A percentile compares a stretch with the other conserved stretches of the same genome.
Evolutionary conservation across 2,888 invertebrate species (phyloP).

Genomic region (Microdon myrmicae): DNA sequence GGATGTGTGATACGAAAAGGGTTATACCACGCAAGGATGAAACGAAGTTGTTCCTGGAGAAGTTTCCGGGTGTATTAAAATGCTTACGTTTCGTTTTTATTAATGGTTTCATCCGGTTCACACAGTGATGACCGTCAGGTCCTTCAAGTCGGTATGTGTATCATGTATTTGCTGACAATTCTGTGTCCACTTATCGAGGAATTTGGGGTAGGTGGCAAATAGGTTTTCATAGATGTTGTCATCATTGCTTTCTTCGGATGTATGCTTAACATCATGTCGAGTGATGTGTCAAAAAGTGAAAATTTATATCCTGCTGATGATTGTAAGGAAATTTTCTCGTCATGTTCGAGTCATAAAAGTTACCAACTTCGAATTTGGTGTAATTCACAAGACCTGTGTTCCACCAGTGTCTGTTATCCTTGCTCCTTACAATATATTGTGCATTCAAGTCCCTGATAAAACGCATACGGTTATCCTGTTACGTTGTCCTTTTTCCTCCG

Average conservation of each 20-base stretch:
- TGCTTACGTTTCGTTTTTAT: slow-evolving; percentile 32
- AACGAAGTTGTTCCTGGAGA: slow-evolving; percentile 23
- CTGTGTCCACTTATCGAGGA: background rate
- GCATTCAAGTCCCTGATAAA: too few species aligned
- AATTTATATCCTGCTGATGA: slow-evolving; percentile 56
- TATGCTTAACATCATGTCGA: slow-evolving; percentile 56
- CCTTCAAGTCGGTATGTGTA: background rate
- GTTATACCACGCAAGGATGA: too few species aligned
- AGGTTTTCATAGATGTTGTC: too few species aligned
- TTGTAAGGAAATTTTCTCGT: slow-evolving; percentile 52
- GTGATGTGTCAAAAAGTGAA: slow-evolving; percentile 62
- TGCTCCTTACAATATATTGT: too few species aligned
- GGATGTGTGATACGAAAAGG: too few species aligned
- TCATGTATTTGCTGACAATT: slow-evolving; percentile 1
- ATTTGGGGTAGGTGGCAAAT: too few species aligned
- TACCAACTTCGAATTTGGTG: slow-evolving; percentile 58
- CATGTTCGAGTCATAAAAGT: slow-evolving; percentile 61
- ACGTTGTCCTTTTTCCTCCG: background rate
- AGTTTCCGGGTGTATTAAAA: slow-evolving; percentile 28
- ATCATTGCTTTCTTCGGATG: slow-evolving; percentile 1
- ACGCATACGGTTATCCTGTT: too few species aligned
- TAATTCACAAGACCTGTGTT: slow-evolving; percentile 55
- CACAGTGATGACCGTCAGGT: slow-evolving; percentile 2
- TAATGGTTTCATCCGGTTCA: slow-evolving; percentile 16
- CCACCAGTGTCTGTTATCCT: too few species aligned